Evolutionary conservation across 35 echinoderm and acorn worm species (phyloP), one percentile per base, ranked within the genome.

Genomic region (Lytechinus variegatus): DNA sequence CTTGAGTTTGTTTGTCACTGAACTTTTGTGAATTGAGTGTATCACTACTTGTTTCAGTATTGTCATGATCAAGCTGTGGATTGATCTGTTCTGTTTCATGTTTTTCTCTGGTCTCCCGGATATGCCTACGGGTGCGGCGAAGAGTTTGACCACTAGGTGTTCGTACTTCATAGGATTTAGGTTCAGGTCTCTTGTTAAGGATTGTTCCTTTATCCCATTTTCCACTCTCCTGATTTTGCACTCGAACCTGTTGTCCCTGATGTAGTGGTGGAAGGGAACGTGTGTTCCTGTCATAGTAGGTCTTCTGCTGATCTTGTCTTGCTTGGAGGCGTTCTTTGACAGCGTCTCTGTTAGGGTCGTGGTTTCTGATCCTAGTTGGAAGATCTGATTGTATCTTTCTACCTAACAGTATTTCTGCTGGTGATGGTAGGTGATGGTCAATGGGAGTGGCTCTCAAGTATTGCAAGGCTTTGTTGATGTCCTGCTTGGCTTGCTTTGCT

Each of bases 261-360:
- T 27, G 13, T 3, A 95, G 27, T 28, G 87, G 92, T 54, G 55
- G 95, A 5, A 52, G 95, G 19, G 11, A 12, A 4, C 14, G 12
- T 2, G 66, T 10, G 7, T 51, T 3, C 79, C 52, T 94, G 27
- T 96, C 88, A 52, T 52, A 92, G 52, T 95, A 55, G 3, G 4
- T 61, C 72, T 96, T 97, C 90, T 97, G 95, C n/a, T 2, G 93
- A 2, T 60, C 28, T 53, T 97, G 97, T 24, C 88, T 54, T 9
- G 24, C 13, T 53, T 94, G 89, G 7, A 97, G 91, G 21, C 96
- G 86, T 12, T 96, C 33, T 0, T 87, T 9, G 29, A 97, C 86
- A 6, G 61, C 55, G 11, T 56, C 55, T 56, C 11, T 56, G 55
- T 56, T 8, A 8, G 55, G 55, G 2, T 44, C 33, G 33, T 44